Evolutionary conservation across 2,797 vertebrate species (phyloP).

Genomic region (Heterohyrax brucei): DNA sequence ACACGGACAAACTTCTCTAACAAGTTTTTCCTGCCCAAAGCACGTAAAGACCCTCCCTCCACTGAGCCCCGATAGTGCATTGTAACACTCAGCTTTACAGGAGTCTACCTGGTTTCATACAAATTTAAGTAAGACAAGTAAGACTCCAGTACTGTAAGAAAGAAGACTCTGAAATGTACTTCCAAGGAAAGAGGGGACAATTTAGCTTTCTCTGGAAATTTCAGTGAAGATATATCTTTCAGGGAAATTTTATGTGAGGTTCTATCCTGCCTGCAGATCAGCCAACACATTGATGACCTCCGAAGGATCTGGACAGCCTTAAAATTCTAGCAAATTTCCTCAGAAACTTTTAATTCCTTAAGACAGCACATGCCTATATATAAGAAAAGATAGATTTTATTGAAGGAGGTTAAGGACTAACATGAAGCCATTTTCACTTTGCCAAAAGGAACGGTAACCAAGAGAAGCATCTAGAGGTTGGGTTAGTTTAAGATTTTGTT

Average conservation of each 20-base stretch:
- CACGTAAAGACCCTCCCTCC: neutral
- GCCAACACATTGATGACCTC: neutral
- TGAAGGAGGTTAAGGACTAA: neutral
- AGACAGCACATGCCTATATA: neutral
- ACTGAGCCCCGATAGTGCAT: neutral
- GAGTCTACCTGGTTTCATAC: neutral
- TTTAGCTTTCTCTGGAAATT: conserved; percentile 38
- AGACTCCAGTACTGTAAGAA: neutral
- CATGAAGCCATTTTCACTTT: neutral
- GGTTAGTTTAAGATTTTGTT: neutral
- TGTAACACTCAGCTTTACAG: neutral
- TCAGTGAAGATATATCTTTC: neutral
- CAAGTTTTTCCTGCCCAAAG: conserved; percentile 22
- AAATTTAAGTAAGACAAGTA: conserved; percentile 49
- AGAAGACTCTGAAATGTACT: neutral
- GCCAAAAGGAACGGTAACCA: neutral
- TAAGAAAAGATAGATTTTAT: neutral
- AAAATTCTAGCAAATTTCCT: conserved; percentile 44
- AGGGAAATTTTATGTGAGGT: conserved; percentile 15
- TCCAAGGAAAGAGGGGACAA: neutral
- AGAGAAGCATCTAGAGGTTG: neutral
- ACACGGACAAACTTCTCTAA: neutral
- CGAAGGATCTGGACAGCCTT: conserved; percentile 2
- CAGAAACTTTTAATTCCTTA: conserved; percentile 14
- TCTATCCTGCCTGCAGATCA: neutral